Conservation (phyloP, 2,113 vertebrate genomes). For the Zeus faber region DNA sequence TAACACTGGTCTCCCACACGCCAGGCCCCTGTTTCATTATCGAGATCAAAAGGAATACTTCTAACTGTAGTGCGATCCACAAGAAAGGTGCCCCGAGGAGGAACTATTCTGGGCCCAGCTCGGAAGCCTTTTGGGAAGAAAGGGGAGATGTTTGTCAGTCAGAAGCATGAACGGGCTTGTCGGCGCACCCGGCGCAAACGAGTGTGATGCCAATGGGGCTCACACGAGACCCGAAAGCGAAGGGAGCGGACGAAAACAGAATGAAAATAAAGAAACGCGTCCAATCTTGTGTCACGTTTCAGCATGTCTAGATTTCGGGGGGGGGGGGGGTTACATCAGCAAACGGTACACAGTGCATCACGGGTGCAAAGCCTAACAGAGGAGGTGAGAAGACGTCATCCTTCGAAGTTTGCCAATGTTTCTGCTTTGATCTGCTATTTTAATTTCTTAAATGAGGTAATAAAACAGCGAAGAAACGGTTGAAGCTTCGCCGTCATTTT, state of each 20-base stretch:
- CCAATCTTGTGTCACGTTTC: not conserved
- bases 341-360: too few species aligned
- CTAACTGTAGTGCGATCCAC: slow-evolving; percentile 22
- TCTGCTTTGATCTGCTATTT: too few species aligned
- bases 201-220: not conserved
- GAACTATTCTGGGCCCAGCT: slow-evolving; percentile 25
- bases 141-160: slow-evolving; percentile 37
- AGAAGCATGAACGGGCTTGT: slow-evolving; percentile 24
- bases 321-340: too few species aligned
- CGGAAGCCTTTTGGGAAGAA: slow-evolving; percentile 17
- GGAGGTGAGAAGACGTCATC: not conserved
- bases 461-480: not conserved
- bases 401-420: not conserved
- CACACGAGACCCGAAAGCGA: slow-evolving; percentile 14
- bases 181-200: not conserved
- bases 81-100: slow-evolving; percentile 24
- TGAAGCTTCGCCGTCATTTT: too few species aligned
- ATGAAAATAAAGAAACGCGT: not conserved
- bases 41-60: slow-evolving; percentile 30
- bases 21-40: slow-evolving; percentile 22
- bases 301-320: too few species aligned
- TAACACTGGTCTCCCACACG: slow-evolving; percentile 16
- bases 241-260: not conserved
- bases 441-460: not conserved
- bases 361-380: too few species aligned